These are phyloP conservation scores for Acromyrmex charruanus DNA, from an alignment of 1,140 invertebrate genomes.

Conservation along the genomic window DNA sequence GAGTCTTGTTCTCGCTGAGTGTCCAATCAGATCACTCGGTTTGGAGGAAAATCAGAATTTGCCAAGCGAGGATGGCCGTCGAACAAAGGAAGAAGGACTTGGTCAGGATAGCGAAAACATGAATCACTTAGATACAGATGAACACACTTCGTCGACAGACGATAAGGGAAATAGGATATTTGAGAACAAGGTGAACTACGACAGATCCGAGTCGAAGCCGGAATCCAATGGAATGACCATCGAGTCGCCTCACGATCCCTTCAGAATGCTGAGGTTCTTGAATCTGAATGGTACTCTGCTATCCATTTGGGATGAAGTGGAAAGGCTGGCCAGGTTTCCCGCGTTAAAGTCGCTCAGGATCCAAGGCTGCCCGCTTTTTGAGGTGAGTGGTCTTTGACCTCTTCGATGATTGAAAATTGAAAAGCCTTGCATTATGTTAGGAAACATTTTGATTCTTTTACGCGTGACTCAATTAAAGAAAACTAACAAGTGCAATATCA, in stretches of 20 bases:
- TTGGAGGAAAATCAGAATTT: conserved; percentile 81
- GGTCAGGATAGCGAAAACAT: conserved; percentile 77
- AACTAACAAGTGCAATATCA: background rate
- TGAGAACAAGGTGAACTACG: conserved; percentile 80
- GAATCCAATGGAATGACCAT: conserved; percentile 82
- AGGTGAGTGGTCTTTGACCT: conserved; percentile 76
- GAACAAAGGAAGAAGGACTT: conserved; percentile 74
- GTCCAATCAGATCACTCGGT: conserved; percentile 90
- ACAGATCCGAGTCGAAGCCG: conserved; percentile 85
- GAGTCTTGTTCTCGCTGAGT: conserved; percentile 94
- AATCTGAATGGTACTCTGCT: conserved; percentile 95
- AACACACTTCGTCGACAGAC: conserved; percentile 62
- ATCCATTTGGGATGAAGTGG: conserved; percentile 95
- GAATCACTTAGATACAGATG: conserved; percentile 75
- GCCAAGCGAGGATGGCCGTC: conserved; percentile 79
- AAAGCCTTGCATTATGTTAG: background rate
- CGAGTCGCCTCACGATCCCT: conserved; percentile 87
- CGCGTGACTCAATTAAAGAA: background rate
- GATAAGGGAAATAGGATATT: conserved; percentile 77
- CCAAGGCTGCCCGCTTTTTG: conserved; percentile 88
- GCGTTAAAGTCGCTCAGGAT: conserved; percentile 93
- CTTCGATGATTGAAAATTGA: background rate
- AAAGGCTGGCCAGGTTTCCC: conserved; percentile 93
- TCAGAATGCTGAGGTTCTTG: conserved; percentile 91
- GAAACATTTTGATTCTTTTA: conserved; percentile 11